These are phyloP conservation scores for Trichogramma dendrolimi DNA, from an alignment of 2,888 invertebrate genomes.

Conservation along the genomic window DNA sequence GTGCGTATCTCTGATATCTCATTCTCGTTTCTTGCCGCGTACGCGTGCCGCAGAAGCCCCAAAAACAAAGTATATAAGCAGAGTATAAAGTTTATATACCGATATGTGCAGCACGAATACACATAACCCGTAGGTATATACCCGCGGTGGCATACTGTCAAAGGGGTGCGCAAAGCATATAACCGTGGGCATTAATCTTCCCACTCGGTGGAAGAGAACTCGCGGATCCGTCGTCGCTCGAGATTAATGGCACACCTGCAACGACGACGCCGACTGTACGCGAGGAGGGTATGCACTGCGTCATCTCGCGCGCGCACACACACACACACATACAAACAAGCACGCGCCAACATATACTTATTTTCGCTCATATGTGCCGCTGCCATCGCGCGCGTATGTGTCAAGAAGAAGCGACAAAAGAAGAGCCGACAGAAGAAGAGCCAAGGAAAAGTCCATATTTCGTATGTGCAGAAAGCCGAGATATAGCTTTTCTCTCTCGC, in stretches of 20 bases:
- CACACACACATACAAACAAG: constrained; percentile 12
- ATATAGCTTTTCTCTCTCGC: no score
- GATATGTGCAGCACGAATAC: background rate
- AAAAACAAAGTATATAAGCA: no score
- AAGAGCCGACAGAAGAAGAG: constrained; percentile 18
- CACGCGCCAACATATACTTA: no score
- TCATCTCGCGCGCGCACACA: constrained; percentile 25
- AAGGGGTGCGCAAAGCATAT: constrained; percentile 5
- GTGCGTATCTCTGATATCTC: constrained; percentile 1
- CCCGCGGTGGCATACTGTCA: constrained; percentile 16
- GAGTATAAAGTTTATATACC: no score
- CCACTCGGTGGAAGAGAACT: constrained; percentile 7
- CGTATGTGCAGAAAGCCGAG: constrained; percentile 14
- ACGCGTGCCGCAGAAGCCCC: background rate
- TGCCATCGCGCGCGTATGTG: no score
- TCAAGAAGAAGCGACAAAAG: constrained; percentile 30
- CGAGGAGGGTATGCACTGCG: background rate
- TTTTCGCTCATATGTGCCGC: no score
- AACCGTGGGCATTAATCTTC: constrained; percentile 21
- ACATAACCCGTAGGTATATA: background rate
- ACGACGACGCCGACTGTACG: constrained; percentile 8
- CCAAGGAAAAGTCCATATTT: constrained; percentile 29
- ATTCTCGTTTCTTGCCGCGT: background rate
- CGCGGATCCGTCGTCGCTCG: constrained; percentile 19
- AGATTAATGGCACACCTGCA: constrained; percentile 31